phyloP scores from a whole-genome alignment of 2,797 vertebrate genomes.

The Jordanella pulchra region DNA sequence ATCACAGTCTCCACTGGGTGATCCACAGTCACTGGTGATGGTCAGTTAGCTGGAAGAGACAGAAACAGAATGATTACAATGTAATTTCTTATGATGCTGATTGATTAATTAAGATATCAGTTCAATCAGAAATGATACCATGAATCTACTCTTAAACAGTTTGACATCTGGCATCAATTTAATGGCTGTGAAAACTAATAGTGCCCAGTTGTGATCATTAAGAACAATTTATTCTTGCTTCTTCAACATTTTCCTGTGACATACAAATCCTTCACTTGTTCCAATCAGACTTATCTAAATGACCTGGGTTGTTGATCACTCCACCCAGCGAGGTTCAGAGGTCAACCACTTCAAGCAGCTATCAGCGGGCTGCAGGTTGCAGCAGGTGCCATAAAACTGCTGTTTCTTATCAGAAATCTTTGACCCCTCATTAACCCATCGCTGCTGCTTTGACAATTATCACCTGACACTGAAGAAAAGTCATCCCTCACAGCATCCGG shows the following conservation, averaged over 20 bases:
- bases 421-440: constrained; percentile 78
- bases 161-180: constrained; percentile 72
- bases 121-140: constrained; percentile 60
- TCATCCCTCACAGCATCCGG: constrained; percentile 69
- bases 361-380: constrained; percentile 69
- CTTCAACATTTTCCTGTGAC: constrained; percentile 42
- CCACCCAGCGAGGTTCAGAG: constrained; percentile 67
- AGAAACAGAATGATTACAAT: constrained; percentile 32
- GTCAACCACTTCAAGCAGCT: constrained; percentile 66
- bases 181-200: constrained; percentile 71
- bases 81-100: constrained; percentile 15
- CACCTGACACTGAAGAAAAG: constrained; percentile 55
- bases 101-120: constrained; percentile 46
- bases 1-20: constrained; percentile 58
- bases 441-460: constrained; percentile 56
- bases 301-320: constrained; percentile 64
- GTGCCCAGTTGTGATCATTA: constrained; percentile 68
- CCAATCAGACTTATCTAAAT: constrained; percentile 71
- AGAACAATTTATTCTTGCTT: constrained; percentile 57
- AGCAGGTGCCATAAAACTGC: constrained; percentile 55
- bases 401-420: constrained; percentile 70
- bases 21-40: constrained; percentile 56
- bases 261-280: constrained; percentile 66
- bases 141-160: constrained; percentile 53
- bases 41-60: constrained; percentile 59